phyloP scores from a whole-genome alignment of 2,797 vertebrate species.

The Poecilia velifera region DNA sequence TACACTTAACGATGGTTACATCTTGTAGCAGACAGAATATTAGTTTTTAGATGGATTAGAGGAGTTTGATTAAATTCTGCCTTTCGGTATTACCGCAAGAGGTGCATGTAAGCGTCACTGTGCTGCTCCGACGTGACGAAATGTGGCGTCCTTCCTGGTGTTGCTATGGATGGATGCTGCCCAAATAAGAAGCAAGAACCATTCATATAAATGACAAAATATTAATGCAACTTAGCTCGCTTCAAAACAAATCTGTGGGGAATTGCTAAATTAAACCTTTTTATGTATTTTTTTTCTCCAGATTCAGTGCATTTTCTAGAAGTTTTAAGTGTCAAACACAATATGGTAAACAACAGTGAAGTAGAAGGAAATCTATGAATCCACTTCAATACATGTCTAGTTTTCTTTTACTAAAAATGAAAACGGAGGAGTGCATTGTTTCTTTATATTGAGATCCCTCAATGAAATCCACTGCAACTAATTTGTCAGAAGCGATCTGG shows the following conservation, averaged over 20 bases:
- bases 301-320: not conserved
- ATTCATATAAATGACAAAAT: not conserved
- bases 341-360: not conserved
- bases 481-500: not conserved
- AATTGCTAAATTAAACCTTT: not conserved
- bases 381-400: not conserved
- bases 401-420: not conserved
- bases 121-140: not conserved
- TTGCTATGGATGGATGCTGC: not conserved
- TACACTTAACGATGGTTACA: not conserved
- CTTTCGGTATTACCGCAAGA: not conserved
- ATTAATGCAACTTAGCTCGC: not conserved
- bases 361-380: not conserved
- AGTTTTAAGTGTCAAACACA: not conserved
- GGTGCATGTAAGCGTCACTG: not conserved
- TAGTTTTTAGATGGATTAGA: constrained; percentile 2
- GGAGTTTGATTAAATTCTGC: not conserved
- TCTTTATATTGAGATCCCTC: not conserved
- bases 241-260: not conserved
- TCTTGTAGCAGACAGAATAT: not conserved
- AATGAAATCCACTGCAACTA: not conserved
- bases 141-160: not conserved
- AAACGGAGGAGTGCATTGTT: not conserved
- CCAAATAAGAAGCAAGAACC: not conserved
- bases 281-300: not conserved